These are phyloP conservation scores for Leucophenga varia DNA, from an alignment of 1,140 invertebrate genomes.

Conservation along the genomic window DNA sequence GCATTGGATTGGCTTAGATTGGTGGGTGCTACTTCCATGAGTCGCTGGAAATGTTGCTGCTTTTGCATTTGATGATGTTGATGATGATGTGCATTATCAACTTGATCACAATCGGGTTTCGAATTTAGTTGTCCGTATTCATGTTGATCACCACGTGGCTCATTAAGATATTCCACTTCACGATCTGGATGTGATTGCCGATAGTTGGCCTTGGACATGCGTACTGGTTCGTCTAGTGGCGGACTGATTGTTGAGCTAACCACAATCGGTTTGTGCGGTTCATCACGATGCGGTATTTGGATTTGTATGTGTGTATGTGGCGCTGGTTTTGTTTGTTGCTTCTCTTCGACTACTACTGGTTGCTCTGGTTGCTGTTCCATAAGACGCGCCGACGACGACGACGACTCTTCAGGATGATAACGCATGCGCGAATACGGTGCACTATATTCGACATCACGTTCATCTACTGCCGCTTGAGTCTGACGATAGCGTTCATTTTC, in stretches of 20 bases:
- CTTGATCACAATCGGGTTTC: conserved; percentile 33
- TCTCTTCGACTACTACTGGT: too few relatives aligned
- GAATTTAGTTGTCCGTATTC: not conserved
- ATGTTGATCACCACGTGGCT: not conserved
- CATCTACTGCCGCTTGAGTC: too few relatives aligned
- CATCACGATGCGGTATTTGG: conserved; percentile 32
- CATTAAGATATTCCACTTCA: not conserved
- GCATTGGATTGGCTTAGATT: conserved; percentile 57
- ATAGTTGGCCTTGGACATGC: not conserved
- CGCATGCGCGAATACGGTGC: conserved; percentile 49
- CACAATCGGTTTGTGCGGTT: conserved; percentile 27
- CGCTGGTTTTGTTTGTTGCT: conserved; percentile 8
- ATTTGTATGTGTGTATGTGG: conserved; percentile 40
- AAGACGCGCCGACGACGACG: conserved; percentile 24
- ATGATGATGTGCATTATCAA: conserved; percentile 1
- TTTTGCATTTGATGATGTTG: not conserved
- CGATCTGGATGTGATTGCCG: not conserved
- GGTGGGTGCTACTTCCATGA: conserved; percentile 33
- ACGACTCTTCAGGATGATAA: conserved; percentile 26
- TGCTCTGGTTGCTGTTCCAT: conserved; percentile 10
- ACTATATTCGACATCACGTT: conserved; percentile 39
- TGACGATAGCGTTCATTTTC: conserved; percentile 26
- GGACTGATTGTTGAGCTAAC: conserved; percentile 35
- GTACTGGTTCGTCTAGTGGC: not conserved
- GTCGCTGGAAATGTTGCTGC: conserved; percentile 31